Evolutionary conservation across 2,113 vertebrate species (phyloP).

Genomic region (Setophaga kirtlandii): DNA sequence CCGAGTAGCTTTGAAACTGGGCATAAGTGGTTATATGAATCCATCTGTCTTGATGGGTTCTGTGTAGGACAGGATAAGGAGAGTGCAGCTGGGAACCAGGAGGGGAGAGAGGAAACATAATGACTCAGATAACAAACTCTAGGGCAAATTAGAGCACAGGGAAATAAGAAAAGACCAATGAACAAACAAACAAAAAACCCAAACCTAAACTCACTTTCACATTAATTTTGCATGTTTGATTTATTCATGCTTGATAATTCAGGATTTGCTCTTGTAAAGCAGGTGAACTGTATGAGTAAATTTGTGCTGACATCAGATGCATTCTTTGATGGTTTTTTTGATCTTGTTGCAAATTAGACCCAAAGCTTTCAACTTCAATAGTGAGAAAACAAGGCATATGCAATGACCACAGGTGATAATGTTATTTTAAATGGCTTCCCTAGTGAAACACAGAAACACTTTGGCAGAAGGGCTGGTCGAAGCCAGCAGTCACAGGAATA

Average conservation of each 20-base stretch:
- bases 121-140: neutral
- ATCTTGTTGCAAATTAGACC: neutral
- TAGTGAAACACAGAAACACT: neutral
- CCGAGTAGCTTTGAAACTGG: neutral
- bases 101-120: neutral
- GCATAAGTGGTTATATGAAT: neutral
- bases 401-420: neutral
- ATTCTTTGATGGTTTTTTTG: neutral
- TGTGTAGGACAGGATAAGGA: neutral
- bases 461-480: neutral
- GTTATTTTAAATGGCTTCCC: neutral
- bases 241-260: neutral
- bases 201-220: neutral
- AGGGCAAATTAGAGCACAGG: neutral
- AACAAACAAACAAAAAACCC: neutral
- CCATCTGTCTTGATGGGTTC: neutral
- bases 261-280: neutral
- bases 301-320: neutral
- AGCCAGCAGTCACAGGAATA: neutral
- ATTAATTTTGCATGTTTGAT: neutral
- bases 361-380: neutral
- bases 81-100: neutral
- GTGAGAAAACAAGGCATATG: neutral
- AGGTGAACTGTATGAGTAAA: neutral
- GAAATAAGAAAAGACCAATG: neutral